Evolutionary conservation across 2,888 invertebrate genomes (phyloP), one percentile per base, ranked within the genome.

Genomic region (Drosophila infuscata): DNA sequence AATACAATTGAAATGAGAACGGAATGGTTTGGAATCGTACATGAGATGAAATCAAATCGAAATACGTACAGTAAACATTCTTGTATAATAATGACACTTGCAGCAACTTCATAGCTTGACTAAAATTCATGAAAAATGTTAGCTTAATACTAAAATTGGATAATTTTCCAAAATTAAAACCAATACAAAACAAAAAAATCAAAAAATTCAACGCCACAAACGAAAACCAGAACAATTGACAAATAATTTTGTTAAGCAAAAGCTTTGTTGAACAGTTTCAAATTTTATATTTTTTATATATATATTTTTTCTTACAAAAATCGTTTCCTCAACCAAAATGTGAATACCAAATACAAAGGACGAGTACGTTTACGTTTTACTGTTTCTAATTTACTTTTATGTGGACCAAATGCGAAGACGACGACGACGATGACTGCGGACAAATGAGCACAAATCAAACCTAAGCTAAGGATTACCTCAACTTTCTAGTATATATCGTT

Each of bases 101-200:
- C 91, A 92, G 93, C 93, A 93, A 93, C 92, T 92, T 93, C 93
- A 93, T 93, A 93, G 93, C 93, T 93, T 91, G 92, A 83, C 91
- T 89, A 88, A 86, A 86, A 86, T 88, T 83, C 74, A 89, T 85
- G 76, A 76, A 71, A 15, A 63, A 82, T 84, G 79, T 89, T 89
- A 88, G 83, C 88, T 88, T 89, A 88, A 74, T 59, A 66, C 85
- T 87, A 85, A 81, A 69, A 71, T 69, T 67, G 52, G 8, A 48
- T 63, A n/a, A 15, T 74, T 33, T 38, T 81, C 74, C 62, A 76
- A 70, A 79, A 79, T 77, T 0, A 46, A 59, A 58, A 76, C 72
- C 12, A 62, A 59, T n/a, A n/a, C 70, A 66, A 64, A 70, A 57
- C 3, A 32, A 56, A 57, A 57, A 57, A 59, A 46, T 3, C 25